Evolutionary conservation across 2,888 invertebrate genomes (phyloP).

Genomic region (Scrobipalpa costella): DNA sequence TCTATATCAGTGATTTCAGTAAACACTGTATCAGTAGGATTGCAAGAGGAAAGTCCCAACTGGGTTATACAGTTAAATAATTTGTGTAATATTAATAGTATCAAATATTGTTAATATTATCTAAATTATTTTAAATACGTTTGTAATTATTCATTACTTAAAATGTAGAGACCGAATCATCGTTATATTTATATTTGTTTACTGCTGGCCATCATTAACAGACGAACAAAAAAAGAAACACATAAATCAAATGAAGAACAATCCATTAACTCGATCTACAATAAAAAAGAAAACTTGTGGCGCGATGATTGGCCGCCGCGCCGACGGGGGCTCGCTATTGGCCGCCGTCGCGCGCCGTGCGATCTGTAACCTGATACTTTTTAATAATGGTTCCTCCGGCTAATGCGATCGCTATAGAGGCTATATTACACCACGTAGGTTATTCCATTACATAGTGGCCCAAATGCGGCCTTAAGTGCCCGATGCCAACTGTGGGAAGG

Average conservation of each 20-base stretch:
- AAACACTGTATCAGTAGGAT: conserved; percentile 39
- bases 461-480: conserved; percentile 70
- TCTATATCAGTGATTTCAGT: conserved; percentile 30
- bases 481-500: conserved; percentile 53
- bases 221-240: conserved; percentile 48
- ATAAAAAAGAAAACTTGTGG: conserved; percentile 63
- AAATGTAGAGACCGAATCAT: not conserved
- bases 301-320: conserved; percentile 62
- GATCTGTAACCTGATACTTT: conserved; percentile 79
- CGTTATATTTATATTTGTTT: not conserved
- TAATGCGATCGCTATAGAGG: conserved; percentile 71
- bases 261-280: conserved; percentile 75
- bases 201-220: not conserved
- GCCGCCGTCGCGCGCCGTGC: conserved; percentile 54
- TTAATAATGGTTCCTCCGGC: conserved; percentile 80
- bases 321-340: conserved; percentile 66
- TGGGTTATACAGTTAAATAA: conserved; percentile 33
- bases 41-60: conserved; percentile 35
- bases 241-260: conserved; percentile 79
- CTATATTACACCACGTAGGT: conserved; percentile 69
- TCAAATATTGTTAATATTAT: too few relatives aligned
- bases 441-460: conserved; percentile 73
- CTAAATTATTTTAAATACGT: not conserved
- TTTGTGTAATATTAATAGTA: not conserved
- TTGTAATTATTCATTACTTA: not conserved